Evolutionary conservation across 2,888 invertebrate genomes (phyloP).

Genomic region (Drosophila macrospina): DNA sequence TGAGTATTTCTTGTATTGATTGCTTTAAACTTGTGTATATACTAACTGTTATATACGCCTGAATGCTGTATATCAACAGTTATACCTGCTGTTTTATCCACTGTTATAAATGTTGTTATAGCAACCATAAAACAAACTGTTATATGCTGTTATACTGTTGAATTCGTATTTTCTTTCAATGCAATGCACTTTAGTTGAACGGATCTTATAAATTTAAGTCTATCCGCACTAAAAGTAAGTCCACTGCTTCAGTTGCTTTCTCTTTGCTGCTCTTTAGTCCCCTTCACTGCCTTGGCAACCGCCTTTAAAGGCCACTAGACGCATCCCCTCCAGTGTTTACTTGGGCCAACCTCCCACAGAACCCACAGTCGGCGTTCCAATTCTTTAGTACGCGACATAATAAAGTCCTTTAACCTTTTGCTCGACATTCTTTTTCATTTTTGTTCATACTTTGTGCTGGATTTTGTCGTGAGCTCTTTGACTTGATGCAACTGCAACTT

Average conservation of each 20-base stretch:
- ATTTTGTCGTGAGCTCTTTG: constrained; percentile 27
- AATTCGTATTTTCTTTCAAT: too few relatives aligned
- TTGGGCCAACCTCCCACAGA: constrained; percentile 2
- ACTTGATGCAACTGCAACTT: constrained; percentile 56
- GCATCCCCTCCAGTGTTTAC: constrained; percentile 35
- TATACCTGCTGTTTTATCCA: not conserved
- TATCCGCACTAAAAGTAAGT: constrained; percentile 20
- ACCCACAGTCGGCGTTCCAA: constrained; percentile 4
- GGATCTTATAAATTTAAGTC: constrained; percentile 12
- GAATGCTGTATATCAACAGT: too few relatives aligned
- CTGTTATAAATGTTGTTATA: not conserved
- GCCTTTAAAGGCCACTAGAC: constrained; percentile 60
- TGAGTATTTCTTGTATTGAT: not conserved
- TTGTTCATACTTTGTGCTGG: not conserved
- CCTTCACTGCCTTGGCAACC: constrained; percentile 27
- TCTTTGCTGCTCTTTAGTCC: constrained; percentile 9
- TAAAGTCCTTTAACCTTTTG: constrained; percentile 72
- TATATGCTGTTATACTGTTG: not conserved
- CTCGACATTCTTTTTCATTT: constrained; percentile 42
- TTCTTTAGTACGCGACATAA: constrained; percentile 41
- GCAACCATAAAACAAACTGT: constrained; percentile 19
- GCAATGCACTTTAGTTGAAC: not conserved
- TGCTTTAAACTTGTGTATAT: not conserved
- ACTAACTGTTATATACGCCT: too few relatives aligned
- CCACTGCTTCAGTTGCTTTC: constrained; percentile 2